Conservation (phyloP, 2,888 invertebrate species). For the Clusia tigrina region DNA sequence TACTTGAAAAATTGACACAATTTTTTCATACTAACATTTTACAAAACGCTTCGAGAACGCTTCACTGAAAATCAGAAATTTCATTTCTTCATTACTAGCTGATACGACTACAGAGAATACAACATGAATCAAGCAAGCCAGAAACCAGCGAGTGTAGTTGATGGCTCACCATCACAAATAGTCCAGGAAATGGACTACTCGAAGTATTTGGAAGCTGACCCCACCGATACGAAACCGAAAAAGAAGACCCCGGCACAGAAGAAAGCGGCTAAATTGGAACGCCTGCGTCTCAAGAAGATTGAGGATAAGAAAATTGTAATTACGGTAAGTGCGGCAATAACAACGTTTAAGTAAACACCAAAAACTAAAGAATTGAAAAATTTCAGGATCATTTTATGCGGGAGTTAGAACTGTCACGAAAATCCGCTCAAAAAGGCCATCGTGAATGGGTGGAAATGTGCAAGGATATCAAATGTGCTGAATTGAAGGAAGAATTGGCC, state of each 20-base stretch:
- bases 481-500: slow-evolving; percentile 51
- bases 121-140: no score
- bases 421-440: slow-evolving; percentile 44
- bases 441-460: slow-evolving; percentile 53
- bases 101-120: no score
- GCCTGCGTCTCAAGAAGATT: slow-evolving; percentile 27
- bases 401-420: slow-evolving; percentile 52
- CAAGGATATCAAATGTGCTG: slow-evolving; percentile 47
- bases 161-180: no score
- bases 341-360: not conserved
- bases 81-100: no score
- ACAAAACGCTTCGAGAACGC: no score
- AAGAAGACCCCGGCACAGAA: slow-evolving; percentile 45
- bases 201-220: no score
- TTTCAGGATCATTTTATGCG: slow-evolving; percentile 48
- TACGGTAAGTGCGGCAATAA: slow-evolving; percentile 41
- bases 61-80: no score
- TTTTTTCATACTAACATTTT: no score
- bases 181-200: no score
- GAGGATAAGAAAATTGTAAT: slow-evolving; percentile 45
- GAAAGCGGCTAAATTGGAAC: slow-evolving; percentile 39
- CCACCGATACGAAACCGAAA: slow-evolving; percentile 23
- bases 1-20: no score
- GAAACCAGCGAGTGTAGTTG: no score
- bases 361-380: not conserved